Base-by-base conservation (phyloP, 2,113 vertebrate species). In the Pelecanus crispus region DNA sequence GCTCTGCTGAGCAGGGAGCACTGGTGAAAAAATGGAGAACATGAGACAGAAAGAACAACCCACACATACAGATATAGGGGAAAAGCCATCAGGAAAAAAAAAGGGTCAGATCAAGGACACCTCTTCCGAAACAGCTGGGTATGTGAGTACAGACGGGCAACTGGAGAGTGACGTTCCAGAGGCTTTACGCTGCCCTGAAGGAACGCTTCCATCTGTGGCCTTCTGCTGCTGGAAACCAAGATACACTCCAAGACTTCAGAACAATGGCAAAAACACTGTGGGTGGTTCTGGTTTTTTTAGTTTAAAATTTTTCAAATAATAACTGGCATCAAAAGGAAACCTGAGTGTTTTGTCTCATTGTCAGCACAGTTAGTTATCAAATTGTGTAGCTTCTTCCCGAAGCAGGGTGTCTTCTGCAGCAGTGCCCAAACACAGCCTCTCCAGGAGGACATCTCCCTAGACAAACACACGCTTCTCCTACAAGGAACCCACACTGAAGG, bases 21-120 rank as follows among this genome's bases (percentile, higher is more conserved):
- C 7, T 1, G 1, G 2, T 1, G 19, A 26, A 12, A 53, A 86
- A 44, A 56, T 0, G 1, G 49, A 81, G 18, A 71, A 78, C 1
- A 1, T 6, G 15, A 59, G 45, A 42, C 36, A 65, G 31, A 58
- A 71, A 20, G 11, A 59, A 77, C 34, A 52, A 24, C 10, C 31
- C 31, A 32, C 24, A 7, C 4, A 21, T 4, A 42, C 9, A 79
- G n/a, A 53, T 6, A 26, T 0, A 26, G n/a, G 25, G 36, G 13
- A 66, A 81, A 86, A 55, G 7, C 17, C 32, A 18, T 2, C 13
- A 24, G 24, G 18, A 5, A 19, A 22, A 21, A 45, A 44, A 21
- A 25, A n/a, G 16, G 31, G 16, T n/a, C 20, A 8, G 59, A n/a
- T 59, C 18, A 67, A 0, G 0, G 13, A 65, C 1, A 15, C 2